Evolutionary conservation across 2,888 invertebrate genomes (phyloP), one percentile per base, ranked within the genome.

Genomic region (Conistra vaccinii): DNA sequence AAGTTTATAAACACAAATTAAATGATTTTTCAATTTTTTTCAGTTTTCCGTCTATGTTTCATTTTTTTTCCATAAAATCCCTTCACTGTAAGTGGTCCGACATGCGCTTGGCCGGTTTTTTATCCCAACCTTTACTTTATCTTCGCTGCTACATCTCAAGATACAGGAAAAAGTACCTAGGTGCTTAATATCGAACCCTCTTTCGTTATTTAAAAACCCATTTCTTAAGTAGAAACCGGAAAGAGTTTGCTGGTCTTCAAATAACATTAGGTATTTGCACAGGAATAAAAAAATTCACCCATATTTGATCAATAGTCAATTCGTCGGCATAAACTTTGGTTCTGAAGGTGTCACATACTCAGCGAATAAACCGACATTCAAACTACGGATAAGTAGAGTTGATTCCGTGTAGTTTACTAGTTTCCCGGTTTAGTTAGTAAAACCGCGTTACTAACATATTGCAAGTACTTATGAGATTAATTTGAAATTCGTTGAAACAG

Each of bases 101-200:
- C n/a, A n/a, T n/a, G n/a, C n/a, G n/a, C n/a, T n/a, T n/a, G n/a
- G n/a, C n/a, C n/a, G n/a, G 29, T 58, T 65, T 75, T 48, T 48
- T 63, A 51, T 51, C 39, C 1, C 39, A 29, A 51, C n/a, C 20
- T 66, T 51, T 51, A 26, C 12, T 58, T 32, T 23, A 20, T 32
- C 32, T 60, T 42, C n/a, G 7, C 17, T 51, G 14, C 4, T 51
- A 42, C 3, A 32, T 20, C 39, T 76, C n/a, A 65, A 39, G 29
- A 57, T 39, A 42, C 42, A 66, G 42, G 29, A 32, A 58, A 57
- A 76, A 26, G 76, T 66, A 32, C 3, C 3, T 58, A 29, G 23
- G 39, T 69, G 76, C 51, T 74, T 48, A 57, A 57, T 74, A 51
- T 76, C 35, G 58, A 76, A 76, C 12, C 48, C 58, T 67, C 66